Conservation (phyloP, 2,888 invertebrate genomes). For the Drosophila falleni region DNA sequence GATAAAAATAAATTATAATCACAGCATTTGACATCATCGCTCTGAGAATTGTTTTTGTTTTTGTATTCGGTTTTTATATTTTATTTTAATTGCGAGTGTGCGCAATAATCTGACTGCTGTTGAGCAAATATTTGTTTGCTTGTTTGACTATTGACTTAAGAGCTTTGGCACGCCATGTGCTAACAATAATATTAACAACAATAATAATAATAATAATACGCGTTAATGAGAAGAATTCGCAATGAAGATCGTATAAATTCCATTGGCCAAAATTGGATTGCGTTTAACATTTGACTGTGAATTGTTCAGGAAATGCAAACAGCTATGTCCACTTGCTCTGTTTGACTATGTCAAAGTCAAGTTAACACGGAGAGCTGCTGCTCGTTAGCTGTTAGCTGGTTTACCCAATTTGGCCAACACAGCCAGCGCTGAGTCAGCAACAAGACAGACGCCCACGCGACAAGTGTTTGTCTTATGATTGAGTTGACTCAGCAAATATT, state of each 20-base stretch:
- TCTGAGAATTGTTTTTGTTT: conserved; percentile 32
- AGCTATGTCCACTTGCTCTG: conserved; percentile 22
- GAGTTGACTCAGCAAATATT: conserved; percentile 29
- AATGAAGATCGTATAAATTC: conserved; percentile 15
- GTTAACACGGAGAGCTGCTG: conserved; percentile 43
- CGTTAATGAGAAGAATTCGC: conserved; percentile 23
- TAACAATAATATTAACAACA: conserved; percentile 30
- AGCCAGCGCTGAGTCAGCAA: conserved; percentile 40
- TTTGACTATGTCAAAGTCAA: conserved; percentile 66
- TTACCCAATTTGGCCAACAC: conserved; percentile 53
- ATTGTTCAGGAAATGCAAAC: conserved; percentile 48
- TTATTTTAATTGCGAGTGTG: conserved; percentile 52
- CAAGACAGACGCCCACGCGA: conserved; percentile 45
- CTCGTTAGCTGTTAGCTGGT: conserved; percentile 20
- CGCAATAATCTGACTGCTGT: conserved; percentile 42
- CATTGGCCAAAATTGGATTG: conserved; percentile 32
- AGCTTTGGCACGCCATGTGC: conserved; percentile 36
- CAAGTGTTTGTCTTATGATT: conserved; percentile 31
- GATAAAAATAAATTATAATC: conserved; percentile 24
- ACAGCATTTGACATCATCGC: conserved; percentile 61
- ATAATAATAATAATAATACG: conserved; percentile 19
- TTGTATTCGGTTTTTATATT: conserved; percentile 19
- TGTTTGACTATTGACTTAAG: conserved; percentile 45
- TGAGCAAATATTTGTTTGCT: conserved; percentile 48
- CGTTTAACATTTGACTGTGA: conserved; percentile 21